phyloP scores from a whole-genome alignment of 2,888 invertebrate species.

The Brassicogethes aeneus region DNA sequence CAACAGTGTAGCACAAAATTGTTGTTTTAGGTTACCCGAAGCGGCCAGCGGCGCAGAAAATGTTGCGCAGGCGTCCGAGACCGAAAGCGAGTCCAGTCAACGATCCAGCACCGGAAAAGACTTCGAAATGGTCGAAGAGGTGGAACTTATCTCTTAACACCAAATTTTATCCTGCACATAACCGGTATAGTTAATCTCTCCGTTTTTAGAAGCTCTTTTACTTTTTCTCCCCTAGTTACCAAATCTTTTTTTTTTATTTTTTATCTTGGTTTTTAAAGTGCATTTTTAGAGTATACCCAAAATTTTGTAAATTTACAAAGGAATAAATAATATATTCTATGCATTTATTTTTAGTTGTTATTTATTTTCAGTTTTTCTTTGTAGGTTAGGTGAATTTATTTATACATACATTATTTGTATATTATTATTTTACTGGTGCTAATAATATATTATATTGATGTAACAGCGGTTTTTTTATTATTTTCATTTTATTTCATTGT shows the following conservation, averaged over 20 bases:
- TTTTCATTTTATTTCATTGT: constrained; percentile 24
- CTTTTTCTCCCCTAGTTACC: too few relatives aligned
- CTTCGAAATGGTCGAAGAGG: constrained; percentile 78
- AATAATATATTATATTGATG: too few relatives aligned
- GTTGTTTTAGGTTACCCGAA: too few relatives aligned
- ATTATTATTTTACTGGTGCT: constrained; percentile 11
- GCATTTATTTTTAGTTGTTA: background rate
- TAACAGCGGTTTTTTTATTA: too few relatives aligned
- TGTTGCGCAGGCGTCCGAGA: constrained; percentile 52
- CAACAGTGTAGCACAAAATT: too few relatives aligned
- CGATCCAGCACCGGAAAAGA: constrained; percentile 77
- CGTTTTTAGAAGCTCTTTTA: background rate
- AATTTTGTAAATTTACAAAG: background rate
- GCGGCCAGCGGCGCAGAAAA: constrained; percentile 8
- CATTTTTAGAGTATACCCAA: background rate
- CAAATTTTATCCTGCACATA: background rate
- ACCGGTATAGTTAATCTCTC: background rate
- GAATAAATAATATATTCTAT: background rate
- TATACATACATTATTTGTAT: background rate
- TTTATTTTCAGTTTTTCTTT: background rate
- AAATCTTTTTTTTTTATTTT: too few relatives aligned
- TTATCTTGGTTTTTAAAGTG: background rate
- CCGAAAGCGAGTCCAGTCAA: constrained; percentile 73
- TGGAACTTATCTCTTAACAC: constrained; percentile 46
- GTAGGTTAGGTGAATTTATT: background rate